Conservation (phyloP, 2,888 invertebrate genomes). For the Stictocephala bisonia region DNA sequence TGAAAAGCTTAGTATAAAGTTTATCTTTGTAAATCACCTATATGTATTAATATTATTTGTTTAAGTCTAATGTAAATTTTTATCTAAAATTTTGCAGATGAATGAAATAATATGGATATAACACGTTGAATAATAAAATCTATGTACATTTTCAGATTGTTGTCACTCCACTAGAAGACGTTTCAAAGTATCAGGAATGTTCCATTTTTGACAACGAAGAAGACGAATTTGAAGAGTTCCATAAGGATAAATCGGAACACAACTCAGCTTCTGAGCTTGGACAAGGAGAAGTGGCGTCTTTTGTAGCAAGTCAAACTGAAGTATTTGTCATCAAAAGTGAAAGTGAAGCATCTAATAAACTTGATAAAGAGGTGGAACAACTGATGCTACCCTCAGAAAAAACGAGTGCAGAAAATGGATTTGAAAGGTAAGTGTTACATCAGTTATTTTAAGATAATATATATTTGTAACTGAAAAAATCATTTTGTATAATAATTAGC, state of each 20-base stretch:
- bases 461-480: too few species aligned
- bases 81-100: background rate
- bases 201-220: conserved; percentile 13
- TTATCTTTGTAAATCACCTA: too few species aligned
- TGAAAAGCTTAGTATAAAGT: too few species aligned
- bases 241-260: background rate
- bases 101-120: background rate
- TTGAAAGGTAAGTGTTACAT: conserved; percentile 6
- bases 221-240: conserved; percentile 25
- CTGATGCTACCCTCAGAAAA: too few species aligned
- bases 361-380: too few species aligned
- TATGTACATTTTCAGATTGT: conserved; percentile 65
- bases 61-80: conserved; percentile 12
- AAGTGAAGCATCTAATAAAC: background rate
- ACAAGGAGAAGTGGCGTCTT: background rate
- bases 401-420: background rate
- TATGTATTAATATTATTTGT: conserved; percentile 31
- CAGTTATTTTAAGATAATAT: too few species aligned
- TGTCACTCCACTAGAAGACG: conserved; percentile 69
- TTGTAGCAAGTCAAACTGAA: conserved; percentile 30
- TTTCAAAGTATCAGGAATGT: conserved; percentile 55
- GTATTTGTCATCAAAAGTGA: conserved; percentile 10
- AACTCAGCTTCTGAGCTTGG: background rate
- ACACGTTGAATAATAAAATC: background rate
- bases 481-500: too few species aligned